Evolutionary conservation across 2,888 invertebrate species (phyloP), one percentile per base, ranked within the genome.

Genomic region (Rhaphigaster nebulosa): DNA sequence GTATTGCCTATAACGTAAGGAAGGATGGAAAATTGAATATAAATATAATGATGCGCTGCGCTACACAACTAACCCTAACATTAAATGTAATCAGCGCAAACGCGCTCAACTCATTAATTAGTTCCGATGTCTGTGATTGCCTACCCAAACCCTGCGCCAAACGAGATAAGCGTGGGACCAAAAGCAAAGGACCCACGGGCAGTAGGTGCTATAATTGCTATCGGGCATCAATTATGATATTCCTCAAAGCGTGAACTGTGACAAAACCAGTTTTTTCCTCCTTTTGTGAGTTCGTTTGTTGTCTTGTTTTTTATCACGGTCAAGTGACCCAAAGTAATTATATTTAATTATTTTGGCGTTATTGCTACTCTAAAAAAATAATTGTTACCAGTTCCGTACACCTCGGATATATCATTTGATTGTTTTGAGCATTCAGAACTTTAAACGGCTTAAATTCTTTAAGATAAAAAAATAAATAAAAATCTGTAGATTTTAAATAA

Each of bases 141-240:
- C 29, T 5, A 23, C 0, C 8, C 34, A 26, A 20, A 76, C 3
- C 5, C 70, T 38, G 6, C 20, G 38, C 20, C 1, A 1, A 23
- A 8, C 0, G 8, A 76, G 70, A 76, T 76, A 76, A 38, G 34
- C 70, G 70, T 76, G 70, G 34, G 70, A 76, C 20, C 45, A 26
- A 50, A 45, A n/a, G 26, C 45, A n/a, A 45, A 41, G 13, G 84
- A 84, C n/a, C 26, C 13, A 45, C 84, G 84, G 84, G 41, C 45
- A 50, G 84, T 50, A 41, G 84, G 45, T 45, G 84, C 26, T n/a
- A n/a, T 84, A 50, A 84, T 50, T 41, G 84, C 45, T 6, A 84
- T 84, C 84, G 45, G 84, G 45, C 84, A 45, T 84, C 84, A 84
- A 84, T 84, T 84, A 84, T 84, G 4, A n/a, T 50, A 50, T 84